Conservation (phyloP, 2,113 vertebrate species). For the Trichechus manatus region DNA sequence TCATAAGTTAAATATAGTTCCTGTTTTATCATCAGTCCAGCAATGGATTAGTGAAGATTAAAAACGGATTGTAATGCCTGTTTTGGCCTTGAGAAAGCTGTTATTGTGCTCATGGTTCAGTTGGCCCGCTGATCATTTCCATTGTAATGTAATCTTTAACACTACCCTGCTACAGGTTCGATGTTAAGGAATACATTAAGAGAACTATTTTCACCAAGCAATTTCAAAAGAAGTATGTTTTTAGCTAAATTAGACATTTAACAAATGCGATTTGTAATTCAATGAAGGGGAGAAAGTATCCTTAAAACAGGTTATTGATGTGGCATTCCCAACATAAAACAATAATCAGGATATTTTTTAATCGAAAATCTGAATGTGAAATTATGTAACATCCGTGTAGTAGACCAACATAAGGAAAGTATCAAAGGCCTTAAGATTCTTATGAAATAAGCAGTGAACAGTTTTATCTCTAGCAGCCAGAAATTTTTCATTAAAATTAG, state of each 20-base stretch:
- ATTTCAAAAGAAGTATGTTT: slow-evolving; percentile 80
- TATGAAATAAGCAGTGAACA: slow-evolving; percentile 18
- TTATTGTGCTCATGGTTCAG: slow-evolving; percentile 83
- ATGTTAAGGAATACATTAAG: slow-evolving; percentile 80
- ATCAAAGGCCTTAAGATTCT: slow-evolving; percentile 20
- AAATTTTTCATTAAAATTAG: slow-evolving; percentile 50
- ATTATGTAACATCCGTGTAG: not conserved
- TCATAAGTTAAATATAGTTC: slow-evolving; percentile 76
- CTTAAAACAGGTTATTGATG: slow-evolving; percentile 12
- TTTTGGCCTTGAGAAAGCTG: slow-evolving; percentile 85
- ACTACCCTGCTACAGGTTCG: slow-evolving; percentile 77
- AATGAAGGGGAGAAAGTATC: not conserved
- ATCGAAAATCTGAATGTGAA: slow-evolving; percentile 64
- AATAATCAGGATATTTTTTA: not conserved
- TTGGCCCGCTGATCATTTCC: slow-evolving; percentile 82
- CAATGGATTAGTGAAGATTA: slow-evolving; percentile 84
- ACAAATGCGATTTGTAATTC: slow-evolving; percentile 62
- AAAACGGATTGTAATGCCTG: slow-evolving; percentile 81
- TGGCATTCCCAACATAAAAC: slow-evolving; percentile 55
- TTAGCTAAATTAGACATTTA: slow-evolving; percentile 69
- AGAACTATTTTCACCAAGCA: slow-evolving; percentile 75
- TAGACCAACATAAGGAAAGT: not conserved
- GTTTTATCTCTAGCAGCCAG: slow-evolving; percentile 42
- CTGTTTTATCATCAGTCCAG: slow-evolving; percentile 79
- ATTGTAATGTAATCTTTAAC: slow-evolving; percentile 84